Base-by-base conservation (phyloP, 1,140 invertebrate species). In the Caenorhabditis remanei region DNA sequence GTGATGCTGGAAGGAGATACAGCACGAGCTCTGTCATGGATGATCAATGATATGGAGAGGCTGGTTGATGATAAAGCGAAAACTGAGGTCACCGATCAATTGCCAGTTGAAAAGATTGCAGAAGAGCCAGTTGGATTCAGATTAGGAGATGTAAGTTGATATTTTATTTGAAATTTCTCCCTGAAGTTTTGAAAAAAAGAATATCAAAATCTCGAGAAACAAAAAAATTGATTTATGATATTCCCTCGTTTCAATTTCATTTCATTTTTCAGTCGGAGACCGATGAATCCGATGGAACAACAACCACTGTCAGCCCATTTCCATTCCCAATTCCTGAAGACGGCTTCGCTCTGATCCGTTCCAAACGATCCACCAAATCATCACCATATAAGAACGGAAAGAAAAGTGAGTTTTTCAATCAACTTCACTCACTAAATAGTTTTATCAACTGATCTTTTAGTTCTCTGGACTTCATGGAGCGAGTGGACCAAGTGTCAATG, bases 401-500 rank as follows among this genome's bases (percentile, higher is more conserved):
- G 71, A 79, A 79, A 79, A 53, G 71, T 79, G 11, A 53, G 65
- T 79, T 50, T 2, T 14, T 9, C 0, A 46, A 14, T 43, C 7
- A 21, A 24, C 5, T 9, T 9, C 21, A 46, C 14, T 41, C n/a
- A 32, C 32, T 32, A 32, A 32, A 32, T 8, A 21, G 11, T 79
- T 11, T 13, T 24, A 50, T 79, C 71, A 79, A 53, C 40, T 79
- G 46, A 79, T 79, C 71, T 79, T 79, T 50, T 79, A 79, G 71
- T 79, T 50, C 43, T 79, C 71, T 79, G 71, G 71, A 46, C 71
- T 79, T 24, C 43, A 24, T 79, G 71, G 71, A 79, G 71, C 46
- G 71, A 79, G 40, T 79, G 71, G 71, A 79, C 71, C 71, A 79
- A 79, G 46, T 79, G 71, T 79, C 71, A 79, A 79, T 79, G 71